phyloP scores from a whole-genome alignment of 2,797 vertebrate genomes.

The Hapalemur alaotrensis region DNA sequence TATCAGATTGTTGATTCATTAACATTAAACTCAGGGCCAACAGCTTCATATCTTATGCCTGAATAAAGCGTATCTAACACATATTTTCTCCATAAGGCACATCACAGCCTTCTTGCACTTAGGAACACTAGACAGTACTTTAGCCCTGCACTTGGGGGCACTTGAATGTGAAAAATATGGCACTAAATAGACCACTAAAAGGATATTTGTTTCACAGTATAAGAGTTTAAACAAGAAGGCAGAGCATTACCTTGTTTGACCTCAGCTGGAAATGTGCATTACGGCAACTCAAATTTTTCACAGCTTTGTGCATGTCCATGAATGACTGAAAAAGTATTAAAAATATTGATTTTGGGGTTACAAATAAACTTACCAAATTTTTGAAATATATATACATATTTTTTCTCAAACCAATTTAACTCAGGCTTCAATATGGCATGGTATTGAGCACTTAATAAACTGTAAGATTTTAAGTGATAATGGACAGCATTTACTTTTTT shows the following conservation, averaged over 20 bases:
- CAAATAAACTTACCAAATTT: too few species aligned
- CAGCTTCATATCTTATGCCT: background rate
- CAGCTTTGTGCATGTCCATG: background rate
- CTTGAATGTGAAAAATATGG: background rate
- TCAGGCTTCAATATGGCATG: background rate
- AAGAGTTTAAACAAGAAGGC: background rate
- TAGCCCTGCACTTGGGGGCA: background rate
- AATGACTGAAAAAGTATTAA: background rate
- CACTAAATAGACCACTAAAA: background rate
- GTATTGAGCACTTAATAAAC: background rate
- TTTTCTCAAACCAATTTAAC: background rate
- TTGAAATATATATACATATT: background rate
- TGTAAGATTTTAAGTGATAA: background rate
- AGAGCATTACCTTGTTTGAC: background rate
- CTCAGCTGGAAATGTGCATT: background rate
- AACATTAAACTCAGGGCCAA: background rate
- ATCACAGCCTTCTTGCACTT: background rate
- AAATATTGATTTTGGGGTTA: background rate
- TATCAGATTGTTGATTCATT: background rate
- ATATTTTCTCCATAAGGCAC: background rate
- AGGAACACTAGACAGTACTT: background rate
- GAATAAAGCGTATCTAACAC: background rate
- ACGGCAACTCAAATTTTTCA: background rate
- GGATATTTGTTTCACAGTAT: background rate
- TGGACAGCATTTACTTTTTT: background rate